Evolutionary conservation across 2,113 vertebrate species (phyloP).

Genomic region (Caracal caracal): DNA sequence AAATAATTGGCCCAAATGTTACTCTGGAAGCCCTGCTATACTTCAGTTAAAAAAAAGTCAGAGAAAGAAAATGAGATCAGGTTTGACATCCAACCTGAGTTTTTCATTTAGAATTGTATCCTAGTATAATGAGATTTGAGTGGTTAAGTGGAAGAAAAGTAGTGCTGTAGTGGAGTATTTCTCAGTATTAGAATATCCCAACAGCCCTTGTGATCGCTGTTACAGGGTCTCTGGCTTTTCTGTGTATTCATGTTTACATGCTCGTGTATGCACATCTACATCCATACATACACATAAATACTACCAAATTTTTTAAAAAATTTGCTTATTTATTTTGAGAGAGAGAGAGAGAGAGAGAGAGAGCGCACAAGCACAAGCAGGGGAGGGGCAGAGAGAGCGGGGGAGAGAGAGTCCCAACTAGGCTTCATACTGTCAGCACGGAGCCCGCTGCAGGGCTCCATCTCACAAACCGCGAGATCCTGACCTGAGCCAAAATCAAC

Average conservation of each 20-base stretch:
- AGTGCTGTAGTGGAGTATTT: not conserved
- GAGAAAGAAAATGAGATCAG: not conserved
- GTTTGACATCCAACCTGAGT: not conserved
- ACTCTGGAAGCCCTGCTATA: slow-evolving; percentile 11
- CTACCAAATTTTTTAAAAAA: not conserved
- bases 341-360: too few species aligned
- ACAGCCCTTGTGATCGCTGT: not conserved
- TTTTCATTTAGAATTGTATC: not conserved
- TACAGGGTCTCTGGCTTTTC: not conserved
- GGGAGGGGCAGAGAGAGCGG: too few species aligned
- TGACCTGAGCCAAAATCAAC: too few species aligned
- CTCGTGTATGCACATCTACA: not conserved
- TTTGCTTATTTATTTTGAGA: too few species aligned
- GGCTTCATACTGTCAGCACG: too few species aligned
- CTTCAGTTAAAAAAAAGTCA: slow-evolving; percentile 38
- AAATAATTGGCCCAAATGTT: slow-evolving; percentile 39
- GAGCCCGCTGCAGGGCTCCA: too few species aligned
- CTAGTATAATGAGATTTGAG: not conserved
- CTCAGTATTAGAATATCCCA: not conserved
- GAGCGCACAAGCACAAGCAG: too few species aligned
- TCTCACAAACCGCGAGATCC: too few species aligned
- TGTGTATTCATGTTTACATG: not conserved
- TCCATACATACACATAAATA: not conserved
- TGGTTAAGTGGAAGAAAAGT: not conserved
- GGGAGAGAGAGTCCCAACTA: too few species aligned